Percentiles rank a stretch among this genome's conserved stretches.
Evolutionary conservation across 2,888 invertebrate species (phyloP).

Genomic region (Halictus quadricinctus): DNA sequence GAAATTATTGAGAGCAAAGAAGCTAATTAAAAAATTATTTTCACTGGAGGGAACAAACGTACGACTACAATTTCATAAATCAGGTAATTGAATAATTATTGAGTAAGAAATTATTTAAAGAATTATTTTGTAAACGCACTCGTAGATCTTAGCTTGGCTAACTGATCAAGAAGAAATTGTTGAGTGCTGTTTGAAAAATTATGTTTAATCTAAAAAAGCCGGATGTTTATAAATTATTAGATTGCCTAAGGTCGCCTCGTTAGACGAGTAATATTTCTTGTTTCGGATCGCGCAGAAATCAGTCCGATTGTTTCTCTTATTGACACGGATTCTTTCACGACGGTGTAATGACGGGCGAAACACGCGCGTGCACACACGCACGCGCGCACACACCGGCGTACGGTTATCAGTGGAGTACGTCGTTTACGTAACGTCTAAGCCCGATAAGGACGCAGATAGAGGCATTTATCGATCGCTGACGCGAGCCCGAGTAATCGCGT

Average conservation of each 20-base stretch:
- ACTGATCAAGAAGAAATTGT: too few species aligned
- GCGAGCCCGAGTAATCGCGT: slow-evolving; percentile 33
- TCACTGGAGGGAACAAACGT: too few species aligned
- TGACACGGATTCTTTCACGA: slow-evolving; percentile 6
- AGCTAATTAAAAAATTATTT: too few species aligned
- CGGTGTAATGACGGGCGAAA: slow-evolving; percentile 5
- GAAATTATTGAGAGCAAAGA: too few species aligned
- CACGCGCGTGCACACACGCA: not conserved
- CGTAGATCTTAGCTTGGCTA: too few species aligned
- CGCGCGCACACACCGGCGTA: not conserved
- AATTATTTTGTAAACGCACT: too few species aligned
- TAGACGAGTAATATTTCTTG: not conserved
- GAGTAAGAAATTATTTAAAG: too few species aligned
- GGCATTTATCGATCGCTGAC: slow-evolving; percentile 48
- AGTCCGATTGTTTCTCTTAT: not conserved
- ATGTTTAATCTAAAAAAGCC: not conserved
- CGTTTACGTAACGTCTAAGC: slow-evolving; percentile 51
- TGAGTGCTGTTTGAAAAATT: not conserved
- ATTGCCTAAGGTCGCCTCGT: not conserved
- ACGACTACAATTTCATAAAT: too few species aligned
- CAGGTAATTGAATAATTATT: too few species aligned
- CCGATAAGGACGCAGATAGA: slow-evolving; percentile 46
- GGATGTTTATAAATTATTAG: not conserved
- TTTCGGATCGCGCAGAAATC: not conserved
- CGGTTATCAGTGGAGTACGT: slow-evolving; percentile 40